Evolutionary conservation across 2,888 invertebrate genomes (phyloP).

Genomic region (Plagodis dolabraria): DNA sequence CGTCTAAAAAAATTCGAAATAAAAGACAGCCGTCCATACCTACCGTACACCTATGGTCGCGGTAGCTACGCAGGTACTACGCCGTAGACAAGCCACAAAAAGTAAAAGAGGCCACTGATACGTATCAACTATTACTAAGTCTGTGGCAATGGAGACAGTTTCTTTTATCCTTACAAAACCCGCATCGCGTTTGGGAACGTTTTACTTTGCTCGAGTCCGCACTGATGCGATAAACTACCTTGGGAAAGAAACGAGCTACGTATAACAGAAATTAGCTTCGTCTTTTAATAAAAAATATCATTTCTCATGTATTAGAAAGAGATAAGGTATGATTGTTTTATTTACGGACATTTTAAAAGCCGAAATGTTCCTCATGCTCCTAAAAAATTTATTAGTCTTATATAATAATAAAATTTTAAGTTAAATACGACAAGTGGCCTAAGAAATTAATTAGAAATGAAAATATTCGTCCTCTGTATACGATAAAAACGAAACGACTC

Average conservation of each 20-base stretch:
- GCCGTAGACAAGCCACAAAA: slow-evolving; percentile 31
- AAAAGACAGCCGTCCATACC: not conserved
- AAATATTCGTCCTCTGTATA: too few species aligned
- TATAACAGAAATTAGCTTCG: not conserved
- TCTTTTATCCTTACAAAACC: slow-evolving; percentile 31
- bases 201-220: slow-evolving; percentile 30
- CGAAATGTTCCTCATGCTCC: too few species aligned
- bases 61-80: slow-evolving; percentile 16
- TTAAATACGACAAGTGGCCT: too few species aligned
- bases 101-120: slow-evolving; percentile 26
- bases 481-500: too few species aligned
- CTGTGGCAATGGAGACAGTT: slow-evolving; percentile 4
- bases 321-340: too few species aligned
- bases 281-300: too few species aligned
- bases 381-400: too few species aligned
- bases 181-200: slow-evolving; percentile 31
- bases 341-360: too few species aligned
- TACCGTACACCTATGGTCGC: not conserved
- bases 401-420: too few species aligned
- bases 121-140: slow-evolving; percentile 9
- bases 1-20: slow-evolving; percentile 4
- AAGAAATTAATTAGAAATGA: too few species aligned
- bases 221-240: slow-evolving; percentile 31
- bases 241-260: slow-evolving; percentile 13
- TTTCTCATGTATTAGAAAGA: too few species aligned